These are phyloP conservation scores for Chalcosyrphus nemorum DNA, from an alignment of 2,888 invertebrate species.

Conservation along the genomic window DNA sequence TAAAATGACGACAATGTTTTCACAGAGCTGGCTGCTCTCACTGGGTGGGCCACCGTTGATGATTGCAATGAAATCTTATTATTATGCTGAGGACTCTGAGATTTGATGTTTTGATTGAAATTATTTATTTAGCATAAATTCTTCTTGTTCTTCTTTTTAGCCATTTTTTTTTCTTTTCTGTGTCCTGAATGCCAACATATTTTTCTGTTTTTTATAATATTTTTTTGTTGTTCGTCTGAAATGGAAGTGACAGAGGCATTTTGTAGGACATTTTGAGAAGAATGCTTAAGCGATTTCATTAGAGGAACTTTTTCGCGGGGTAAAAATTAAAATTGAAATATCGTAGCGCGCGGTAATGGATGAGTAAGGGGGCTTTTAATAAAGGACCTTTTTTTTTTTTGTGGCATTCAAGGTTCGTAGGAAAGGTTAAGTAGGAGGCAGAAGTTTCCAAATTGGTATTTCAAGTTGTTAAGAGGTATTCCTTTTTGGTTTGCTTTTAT, in stretches of 20 bases:
- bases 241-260: conserved; percentile 25
- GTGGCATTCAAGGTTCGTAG: not conserved
- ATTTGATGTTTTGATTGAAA: conserved; percentile 65
- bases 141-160: not conserved
- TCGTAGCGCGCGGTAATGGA: conserved; percentile 1
- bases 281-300: conserved; percentile 47
- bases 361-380: conserved; percentile 18
- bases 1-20: conserved; percentile 9
- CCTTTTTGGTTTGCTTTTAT: not conserved
- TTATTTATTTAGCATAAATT: conserved; percentile 64
- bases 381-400: conserved; percentile 18
- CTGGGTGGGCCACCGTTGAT: conserved; percentile 16
- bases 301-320: conserved; percentile 6
- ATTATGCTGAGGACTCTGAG: conserved; percentile 43
- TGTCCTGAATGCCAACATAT: not conserved
- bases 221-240: conserved; percentile 16
- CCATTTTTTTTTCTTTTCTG: not conserved
- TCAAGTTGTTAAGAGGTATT: not conserved
- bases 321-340: conserved; percentile 36
- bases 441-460: conserved; percentile 4
- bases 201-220: conserved; percentile 8
- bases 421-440: not conserved
- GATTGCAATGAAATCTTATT: conserved; percentile 66
- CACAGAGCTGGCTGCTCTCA: not conserved
- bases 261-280: not conserved